phyloP scores from a whole-genome alignment of 2,888 invertebrate genomes.

The Campopleginae sp. region DNA sequence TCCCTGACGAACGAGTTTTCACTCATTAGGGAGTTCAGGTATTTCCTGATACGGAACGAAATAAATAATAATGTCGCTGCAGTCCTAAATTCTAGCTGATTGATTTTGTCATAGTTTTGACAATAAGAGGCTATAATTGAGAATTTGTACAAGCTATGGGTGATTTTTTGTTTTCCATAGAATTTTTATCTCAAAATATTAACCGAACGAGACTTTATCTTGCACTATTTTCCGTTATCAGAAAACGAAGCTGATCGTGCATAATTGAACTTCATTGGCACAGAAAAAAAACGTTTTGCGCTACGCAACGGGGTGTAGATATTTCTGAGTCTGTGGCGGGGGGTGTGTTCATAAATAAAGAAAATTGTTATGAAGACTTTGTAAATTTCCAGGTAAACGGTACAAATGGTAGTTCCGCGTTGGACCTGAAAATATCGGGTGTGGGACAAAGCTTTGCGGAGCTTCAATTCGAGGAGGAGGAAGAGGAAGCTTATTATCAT shows the following conservation, averaged over 20 bases:
- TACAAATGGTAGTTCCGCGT: conserved; percentile 85
- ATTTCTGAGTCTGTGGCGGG: no score
- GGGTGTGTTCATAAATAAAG: background rate
- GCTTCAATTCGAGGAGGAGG: conserved; percentile 97
- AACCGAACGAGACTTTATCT: background rate
- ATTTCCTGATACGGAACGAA: no score
- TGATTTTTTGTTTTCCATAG: background rate
- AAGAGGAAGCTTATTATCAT: conserved; percentile 95
- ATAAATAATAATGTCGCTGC: no score
- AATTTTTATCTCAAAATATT: background rate
- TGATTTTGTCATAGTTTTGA: no score
- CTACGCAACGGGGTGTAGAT: background rate
- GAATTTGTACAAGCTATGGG: no score
- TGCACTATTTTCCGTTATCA: background rate
- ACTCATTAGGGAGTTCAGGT: no score
- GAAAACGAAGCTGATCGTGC: background rate
- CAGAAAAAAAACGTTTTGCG: background rate
- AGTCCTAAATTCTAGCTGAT: no score
- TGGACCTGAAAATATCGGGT: conserved; percentile 87
- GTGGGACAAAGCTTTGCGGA: conserved; percentile 92
- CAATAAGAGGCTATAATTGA: no score
- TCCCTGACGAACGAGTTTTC: background rate
- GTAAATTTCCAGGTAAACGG: conserved; percentile 88
- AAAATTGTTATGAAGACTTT: background rate
- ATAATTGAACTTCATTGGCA: background rate